A percentile compares a stretch with the other conserved stretches of the same genome.
Evolutionary conservation across 2,113 vertebrate species (phyloP).

Genomic region (Otus sunia): DNA sequence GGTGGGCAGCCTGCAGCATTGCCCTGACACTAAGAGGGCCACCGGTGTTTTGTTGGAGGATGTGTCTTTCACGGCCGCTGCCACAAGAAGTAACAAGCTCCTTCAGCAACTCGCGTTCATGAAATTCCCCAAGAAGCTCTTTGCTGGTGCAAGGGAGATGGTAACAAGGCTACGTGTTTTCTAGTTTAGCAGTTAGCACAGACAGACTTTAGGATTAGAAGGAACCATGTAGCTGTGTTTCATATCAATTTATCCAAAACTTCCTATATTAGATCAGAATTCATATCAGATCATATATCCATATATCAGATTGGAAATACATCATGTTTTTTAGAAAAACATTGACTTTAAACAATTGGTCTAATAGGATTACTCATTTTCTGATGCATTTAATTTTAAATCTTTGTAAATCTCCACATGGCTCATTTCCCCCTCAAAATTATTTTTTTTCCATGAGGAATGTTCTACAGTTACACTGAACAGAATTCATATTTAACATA

Average conservation of each 20-base stretch:
- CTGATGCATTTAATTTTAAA: constrained; percentile 20
- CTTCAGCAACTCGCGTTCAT: accelerated
- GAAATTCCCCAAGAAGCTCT: not conserved
- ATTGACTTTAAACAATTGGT: not conserved
- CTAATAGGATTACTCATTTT: constrained; percentile 5
- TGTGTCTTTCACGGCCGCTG: not conserved
- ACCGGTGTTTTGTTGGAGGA: not conserved
- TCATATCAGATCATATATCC: no score
- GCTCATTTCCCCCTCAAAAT: constrained; percentile 11
- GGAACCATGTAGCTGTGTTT: not conserved
- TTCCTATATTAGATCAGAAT: not conserved
- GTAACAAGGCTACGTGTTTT: not conserved
- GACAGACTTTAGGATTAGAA: not conserved
- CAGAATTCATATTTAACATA: not conserved
- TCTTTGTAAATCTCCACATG: not conserved
- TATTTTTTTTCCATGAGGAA: not conserved
- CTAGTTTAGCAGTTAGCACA: not conserved
- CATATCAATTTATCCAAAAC: not conserved
- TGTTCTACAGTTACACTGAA: not conserved
- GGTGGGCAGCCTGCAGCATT: not conserved
- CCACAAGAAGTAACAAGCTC: not conserved
- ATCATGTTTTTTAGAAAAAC: not conserved
- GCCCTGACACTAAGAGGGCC: no score
- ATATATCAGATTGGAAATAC: not conserved
- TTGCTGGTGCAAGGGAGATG: not conserved